These are phyloP conservation scores for Nymphalis urticae DNA, from an alignment of 2,888 invertebrate species.

Conservation along the genomic window DNA sequence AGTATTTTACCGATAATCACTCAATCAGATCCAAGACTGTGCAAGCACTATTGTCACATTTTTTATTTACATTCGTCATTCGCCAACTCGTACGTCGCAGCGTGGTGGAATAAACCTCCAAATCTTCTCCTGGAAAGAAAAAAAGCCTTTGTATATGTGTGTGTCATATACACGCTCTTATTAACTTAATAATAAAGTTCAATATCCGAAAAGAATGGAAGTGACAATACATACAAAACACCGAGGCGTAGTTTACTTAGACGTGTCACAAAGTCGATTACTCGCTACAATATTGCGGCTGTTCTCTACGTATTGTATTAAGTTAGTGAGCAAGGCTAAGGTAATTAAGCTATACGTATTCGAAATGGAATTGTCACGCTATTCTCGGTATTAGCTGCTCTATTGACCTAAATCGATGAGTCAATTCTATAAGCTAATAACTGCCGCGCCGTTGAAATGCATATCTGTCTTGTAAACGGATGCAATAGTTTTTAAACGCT, in stretches of 20 bases:
- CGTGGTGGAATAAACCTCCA: no score
- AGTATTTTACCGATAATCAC: no score
- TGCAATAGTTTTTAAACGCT: slow-evolving; percentile 1
- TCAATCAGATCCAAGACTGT: no score
- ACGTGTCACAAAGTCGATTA: slow-evolving; percentile 12
- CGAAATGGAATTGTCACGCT: slow-evolving; percentile 38
- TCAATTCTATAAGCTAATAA: slow-evolving; percentile 34
- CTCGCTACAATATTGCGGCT: slow-evolving; percentile 16
- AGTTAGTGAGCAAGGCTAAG: slow-evolving; percentile 29
- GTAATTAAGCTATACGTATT: slow-evolving; percentile 38
- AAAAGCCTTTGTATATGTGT: no score
- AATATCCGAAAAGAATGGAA: background rate
- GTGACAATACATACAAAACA: background rate
- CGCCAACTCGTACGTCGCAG: no score
- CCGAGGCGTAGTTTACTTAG: background rate
- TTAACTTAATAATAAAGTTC: background rate
- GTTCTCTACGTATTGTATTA: slow-evolving; percentile 20
- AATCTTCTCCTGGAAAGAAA: no score
- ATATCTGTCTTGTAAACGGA: slow-evolving; percentile 17
- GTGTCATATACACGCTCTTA: no score
- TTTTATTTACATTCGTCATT: no score
- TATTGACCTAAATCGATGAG: slow-evolving; percentile 37
- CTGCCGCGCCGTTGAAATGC: slow-evolving; percentile 22
- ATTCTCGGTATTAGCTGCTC: slow-evolving; percentile 35
- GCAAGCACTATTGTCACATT: no score